These are phyloP conservation scores for Tryphoninae sp. DNA, from an alignment of 2,888 invertebrate species.

Conservation along the genomic window DNA sequence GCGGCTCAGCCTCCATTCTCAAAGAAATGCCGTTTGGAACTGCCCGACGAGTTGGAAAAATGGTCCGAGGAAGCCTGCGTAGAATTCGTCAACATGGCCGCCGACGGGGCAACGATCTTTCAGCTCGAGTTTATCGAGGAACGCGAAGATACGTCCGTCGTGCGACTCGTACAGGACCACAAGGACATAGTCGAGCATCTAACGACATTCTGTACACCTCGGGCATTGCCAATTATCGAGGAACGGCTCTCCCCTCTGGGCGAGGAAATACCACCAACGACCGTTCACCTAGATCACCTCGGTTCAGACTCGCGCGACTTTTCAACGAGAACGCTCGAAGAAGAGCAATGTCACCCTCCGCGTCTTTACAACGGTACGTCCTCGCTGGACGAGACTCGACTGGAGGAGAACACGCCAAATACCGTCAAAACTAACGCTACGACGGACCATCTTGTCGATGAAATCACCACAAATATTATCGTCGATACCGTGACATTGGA, in stretches of 20 bases:
- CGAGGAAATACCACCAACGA: conserved; percentile 73
- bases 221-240: conserved; percentile 61
- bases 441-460: not conserved
- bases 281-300: conserved; percentile 71
- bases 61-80: conserved; percentile 80
- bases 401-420: no score
- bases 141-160: conserved; percentile 85
- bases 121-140: conserved; percentile 83
- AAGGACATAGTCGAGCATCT: conserved; percentile 78
- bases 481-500: not conserved
- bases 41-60: conserved; percentile 81
- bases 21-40: conserved; percentile 84
- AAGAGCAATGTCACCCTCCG: no score
- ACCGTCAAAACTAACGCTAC: no score
- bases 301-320: conserved; percentile 75
- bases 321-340: conserved; percentile 75
- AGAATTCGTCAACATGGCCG: conserved; percentile 78
- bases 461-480: not conserved
- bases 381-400: no score
- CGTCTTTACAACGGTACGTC: no score
- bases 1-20: conserved; percentile 84
- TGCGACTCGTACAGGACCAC: conserved; percentile 85
- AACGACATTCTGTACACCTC: conserved; percentile 34
- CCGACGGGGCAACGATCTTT: conserved; percentile 82
- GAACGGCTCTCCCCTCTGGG: conserved; percentile 76